These are phyloP conservation scores for Drosophila lacteicornis DNA, from an alignment of 1,140 invertebrate species.

Conservation along the genomic window DNA sequence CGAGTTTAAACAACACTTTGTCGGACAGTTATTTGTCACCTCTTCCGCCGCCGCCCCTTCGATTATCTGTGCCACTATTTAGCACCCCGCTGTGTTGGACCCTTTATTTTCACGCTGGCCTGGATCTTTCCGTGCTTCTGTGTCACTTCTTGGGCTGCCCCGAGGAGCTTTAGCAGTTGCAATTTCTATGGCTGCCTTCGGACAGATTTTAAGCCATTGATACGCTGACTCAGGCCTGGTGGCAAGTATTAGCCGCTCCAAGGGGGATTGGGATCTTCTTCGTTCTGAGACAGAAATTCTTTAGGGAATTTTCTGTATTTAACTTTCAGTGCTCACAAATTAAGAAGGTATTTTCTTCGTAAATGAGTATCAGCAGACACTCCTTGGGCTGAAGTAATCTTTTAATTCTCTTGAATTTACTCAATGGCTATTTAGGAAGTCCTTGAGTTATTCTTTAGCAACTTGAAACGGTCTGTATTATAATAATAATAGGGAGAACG, in stretches of 20 bases:
- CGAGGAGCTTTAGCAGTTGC: slow-evolving; percentile 46
- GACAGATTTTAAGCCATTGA: slow-evolving; percentile 54
- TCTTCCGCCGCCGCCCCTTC: slow-evolving; percentile 15
- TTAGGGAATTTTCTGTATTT: slow-evolving; percentile 8
- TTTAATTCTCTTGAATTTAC: background rate
- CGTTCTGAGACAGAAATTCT: slow-evolving; percentile 20
- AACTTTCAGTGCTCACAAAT: slow-evolving; percentile 8
- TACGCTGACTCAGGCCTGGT: slow-evolving; percentile 43
- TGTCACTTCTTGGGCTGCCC: slow-evolving; percentile 61
- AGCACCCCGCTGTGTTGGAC: slow-evolving; percentile 10
- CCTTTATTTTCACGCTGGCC: slow-evolving; percentile 48
- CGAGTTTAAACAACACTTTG: slow-evolving; percentile 41
- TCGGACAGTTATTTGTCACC: slow-evolving; percentile 44
- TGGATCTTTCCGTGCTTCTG: slow-evolving; percentile 64
- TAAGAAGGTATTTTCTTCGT: slow-evolving; percentile 6
- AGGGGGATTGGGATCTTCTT: slow-evolving; percentile 31
- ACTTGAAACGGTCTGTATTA: background rate
- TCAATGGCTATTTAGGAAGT: slow-evolving; percentile 14
- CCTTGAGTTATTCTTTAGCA: background rate
- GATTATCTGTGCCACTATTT: slow-evolving; percentile 5
- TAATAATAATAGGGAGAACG: too few relatives aligned
- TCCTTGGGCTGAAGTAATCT: background rate
- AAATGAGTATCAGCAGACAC: background rate
- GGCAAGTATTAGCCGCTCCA: slow-evolving; percentile 26
- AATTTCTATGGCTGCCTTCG: slow-evolving; percentile 59